A percentile compares a stretch with the other conserved stretches of the same genome.
Conservation (phyloP, 2,797 vertebrate genomes). For the Pelochelys cantorii region DNA sequence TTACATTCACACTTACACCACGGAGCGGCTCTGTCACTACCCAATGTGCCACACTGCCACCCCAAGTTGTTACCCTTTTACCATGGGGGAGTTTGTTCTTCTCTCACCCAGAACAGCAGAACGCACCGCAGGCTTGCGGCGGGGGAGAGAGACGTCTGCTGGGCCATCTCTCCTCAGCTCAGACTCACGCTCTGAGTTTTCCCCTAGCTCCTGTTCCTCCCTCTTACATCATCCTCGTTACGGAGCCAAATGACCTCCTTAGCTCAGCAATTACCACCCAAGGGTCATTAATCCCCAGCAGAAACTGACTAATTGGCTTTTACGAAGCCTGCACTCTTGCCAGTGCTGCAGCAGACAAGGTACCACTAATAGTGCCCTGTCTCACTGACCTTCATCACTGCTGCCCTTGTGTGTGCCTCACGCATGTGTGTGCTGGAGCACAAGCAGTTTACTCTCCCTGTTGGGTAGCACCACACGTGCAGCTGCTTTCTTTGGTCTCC, state of each 20-base stretch:
- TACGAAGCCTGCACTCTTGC: neutral
- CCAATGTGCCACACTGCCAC: neutral
- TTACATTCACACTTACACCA: neutral
- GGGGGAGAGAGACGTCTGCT: neutral
- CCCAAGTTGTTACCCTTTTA: neutral
- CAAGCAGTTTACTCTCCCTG: neutral
- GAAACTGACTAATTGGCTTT: neutral
- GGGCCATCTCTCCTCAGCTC: neutral
- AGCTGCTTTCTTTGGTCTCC: neutral
- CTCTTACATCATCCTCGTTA: neutral
- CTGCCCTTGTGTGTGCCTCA: neutral
- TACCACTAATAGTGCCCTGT: neutral
- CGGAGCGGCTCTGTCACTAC: neutral
- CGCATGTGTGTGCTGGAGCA: neutral
- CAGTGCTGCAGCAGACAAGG: neutral
- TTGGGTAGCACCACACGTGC: neutral
- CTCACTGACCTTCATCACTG: neutral
- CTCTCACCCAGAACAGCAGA: neutral
- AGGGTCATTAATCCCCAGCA: neutral
- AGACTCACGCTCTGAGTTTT: neutral
- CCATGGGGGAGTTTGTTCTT: neutral
- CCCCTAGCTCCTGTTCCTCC: neutral
- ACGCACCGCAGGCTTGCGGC: neutral
- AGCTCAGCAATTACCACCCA: neutral
- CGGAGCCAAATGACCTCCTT: neutral